phyloP scores from a whole-genome alignment of 2,888 invertebrate genomes.

The Caenorhabditis virilis region DNA sequence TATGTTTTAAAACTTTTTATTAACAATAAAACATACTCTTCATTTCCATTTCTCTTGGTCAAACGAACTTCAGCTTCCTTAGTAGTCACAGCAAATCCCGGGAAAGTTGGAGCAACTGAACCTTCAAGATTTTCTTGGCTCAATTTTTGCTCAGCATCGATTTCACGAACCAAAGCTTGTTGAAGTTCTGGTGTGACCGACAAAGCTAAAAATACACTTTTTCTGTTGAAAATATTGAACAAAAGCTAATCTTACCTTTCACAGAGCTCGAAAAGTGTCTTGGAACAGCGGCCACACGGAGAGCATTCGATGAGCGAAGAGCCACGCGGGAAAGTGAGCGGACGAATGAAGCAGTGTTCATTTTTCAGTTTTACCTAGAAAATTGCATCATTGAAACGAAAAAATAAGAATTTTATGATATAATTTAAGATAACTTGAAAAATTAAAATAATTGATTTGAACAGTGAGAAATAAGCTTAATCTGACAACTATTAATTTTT shows the following conservation, averaged over 20 bases:
- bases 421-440: too few species aligned
- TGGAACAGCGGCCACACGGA: conserved; percentile 12
- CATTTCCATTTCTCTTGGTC: conserved; percentile 71
- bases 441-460: neutral
- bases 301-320: conserved; percentile 23
- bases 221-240: neutral
- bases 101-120: conserved; percentile 75
- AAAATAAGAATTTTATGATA: neutral
- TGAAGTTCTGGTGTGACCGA: conserved; percentile 74
- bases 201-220: conserved; percentile 16
- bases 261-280: conserved; percentile 21
- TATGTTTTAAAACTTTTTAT: neutral
- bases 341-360: conserved; percentile 27
- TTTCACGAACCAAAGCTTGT: conserved; percentile 90
- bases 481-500: too few species aligned
- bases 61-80: conserved; percentile 86
- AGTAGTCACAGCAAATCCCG: conserved; percentile 81
- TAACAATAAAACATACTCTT: conserved; percentile 73
- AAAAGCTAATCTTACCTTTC: conserved; percentile 10
- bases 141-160: conserved; percentile 80
- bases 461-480: neutral
- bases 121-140: conserved; percentile 61
- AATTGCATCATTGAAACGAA: neutral
- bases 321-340: conserved; percentile 25
- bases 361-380: neutral